A percentile compares a stretch with the other conserved stretches of the same genome.
Evolutionary conservation across 2,888 invertebrate genomes (phyloP).

Genomic region (Horisme vitalbata): DNA sequence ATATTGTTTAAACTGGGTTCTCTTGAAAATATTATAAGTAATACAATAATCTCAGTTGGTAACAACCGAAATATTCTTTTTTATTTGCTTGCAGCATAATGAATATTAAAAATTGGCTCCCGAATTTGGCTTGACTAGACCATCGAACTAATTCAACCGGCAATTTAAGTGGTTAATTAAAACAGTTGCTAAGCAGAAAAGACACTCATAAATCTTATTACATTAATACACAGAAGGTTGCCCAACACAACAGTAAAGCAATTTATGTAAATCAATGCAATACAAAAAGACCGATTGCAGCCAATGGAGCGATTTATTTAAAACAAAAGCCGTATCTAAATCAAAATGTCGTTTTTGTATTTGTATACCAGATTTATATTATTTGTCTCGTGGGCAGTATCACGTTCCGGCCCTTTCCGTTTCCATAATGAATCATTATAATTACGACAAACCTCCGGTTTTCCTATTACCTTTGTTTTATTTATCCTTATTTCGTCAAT

Average conservation of each 20-base stretch:
- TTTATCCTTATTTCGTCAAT: slow-evolving; percentile 17
- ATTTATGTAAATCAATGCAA: slow-evolving; percentile 41
- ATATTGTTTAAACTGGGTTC: too few species aligned
- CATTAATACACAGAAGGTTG: slow-evolving; percentile 13
- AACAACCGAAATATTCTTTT: too few species aligned
- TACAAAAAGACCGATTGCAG: slow-evolving; percentile 39
- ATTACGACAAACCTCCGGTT: slow-evolving; percentile 52
- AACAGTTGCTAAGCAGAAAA: background rate
- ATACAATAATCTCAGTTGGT: too few species aligned
- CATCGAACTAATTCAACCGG: too few species aligned
- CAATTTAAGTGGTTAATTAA: too few species aligned
- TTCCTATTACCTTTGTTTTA: slow-evolving; percentile 44
- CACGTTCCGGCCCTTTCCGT: slow-evolving; percentile 57
- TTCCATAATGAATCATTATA: slow-evolving; percentile 66
- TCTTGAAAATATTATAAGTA: too few species aligned
- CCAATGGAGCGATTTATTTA: slow-evolving; percentile 33
- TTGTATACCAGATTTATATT: slow-evolving; percentile 27
- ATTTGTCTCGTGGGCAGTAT: slow-evolving; percentile 40
- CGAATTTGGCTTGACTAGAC: too few species aligned
- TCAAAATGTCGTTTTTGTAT: slow-evolving; percentile 35
- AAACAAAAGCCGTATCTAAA: slow-evolving; percentile 41
- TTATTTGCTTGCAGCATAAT: too few species aligned
- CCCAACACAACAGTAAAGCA: slow-evolving; percentile 29
- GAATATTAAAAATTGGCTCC: too few species aligned
- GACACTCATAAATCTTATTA: background rate